A percentile compares a stretch with the other conserved stretches of the same genome.
These are phyloP conservation scores for Rhinichthys klamathensis DNA, from an alignment of 2,113 vertebrate genomes.

Conservation along the genomic window DNA sequence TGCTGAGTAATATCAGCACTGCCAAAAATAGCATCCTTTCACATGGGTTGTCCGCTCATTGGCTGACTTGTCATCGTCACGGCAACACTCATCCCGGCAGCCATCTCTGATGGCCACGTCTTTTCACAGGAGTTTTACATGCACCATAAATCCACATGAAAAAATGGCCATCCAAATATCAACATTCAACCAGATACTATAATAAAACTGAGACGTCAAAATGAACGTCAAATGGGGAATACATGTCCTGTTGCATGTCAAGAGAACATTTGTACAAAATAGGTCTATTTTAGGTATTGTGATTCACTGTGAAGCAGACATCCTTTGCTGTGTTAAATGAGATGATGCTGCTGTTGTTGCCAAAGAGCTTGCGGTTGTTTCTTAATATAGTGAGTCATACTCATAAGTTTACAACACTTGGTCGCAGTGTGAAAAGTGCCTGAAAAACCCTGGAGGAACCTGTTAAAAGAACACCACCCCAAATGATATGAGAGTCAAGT, in stretches of 20 bases:
- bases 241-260: neutral
- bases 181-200: neutral
- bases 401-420: neutral
- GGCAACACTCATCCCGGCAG: constrained; percentile 53
- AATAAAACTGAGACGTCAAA: neutral
- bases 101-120: constrained; percentile 18
- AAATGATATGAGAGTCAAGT: neutral
- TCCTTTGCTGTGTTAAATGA: neutral
- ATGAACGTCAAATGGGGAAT: neutral
- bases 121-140: constrained; percentile 25
- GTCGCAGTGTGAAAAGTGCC: neutral
- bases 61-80: constrained; percentile 55
- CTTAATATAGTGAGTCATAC: neutral
- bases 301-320: neutral
- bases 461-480: neutral
- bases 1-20: constrained; percentile 64
- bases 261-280: neutral
- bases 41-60: constrained; percentile 56
- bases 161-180: neutral
- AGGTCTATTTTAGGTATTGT: neutral
- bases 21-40: constrained; percentile 68
- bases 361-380: neutral
- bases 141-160: constrained; percentile 1
- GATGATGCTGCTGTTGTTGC: neutral
- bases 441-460: neutral